These are phyloP conservation scores for Sturnus vulgaris DNA, from an alignment of 2,113 vertebrate species.

Conservation along the genomic window DNA sequence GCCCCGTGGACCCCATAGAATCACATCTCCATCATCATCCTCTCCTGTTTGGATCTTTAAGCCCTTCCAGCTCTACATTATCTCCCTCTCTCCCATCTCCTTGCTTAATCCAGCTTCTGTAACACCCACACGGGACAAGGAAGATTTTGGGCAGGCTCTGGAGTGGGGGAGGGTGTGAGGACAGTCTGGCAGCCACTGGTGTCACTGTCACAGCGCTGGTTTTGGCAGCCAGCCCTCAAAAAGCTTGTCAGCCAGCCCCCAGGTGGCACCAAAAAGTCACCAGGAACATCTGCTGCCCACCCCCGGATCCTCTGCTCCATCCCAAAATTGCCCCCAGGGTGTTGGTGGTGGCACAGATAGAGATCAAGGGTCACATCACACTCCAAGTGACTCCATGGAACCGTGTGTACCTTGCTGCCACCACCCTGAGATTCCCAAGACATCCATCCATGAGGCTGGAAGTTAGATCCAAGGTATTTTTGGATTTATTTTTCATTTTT, in stretches of 20 bases:
- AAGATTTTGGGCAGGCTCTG: neutral
- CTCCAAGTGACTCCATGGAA: neutral
- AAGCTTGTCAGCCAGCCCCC: neutral
- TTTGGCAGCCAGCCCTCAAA: neutral
- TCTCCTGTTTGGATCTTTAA: neutral
- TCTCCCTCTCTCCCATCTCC: neutral
- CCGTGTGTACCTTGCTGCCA: rapidly evolving
- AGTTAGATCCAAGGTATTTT: neutral
- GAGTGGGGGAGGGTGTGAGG: neutral
- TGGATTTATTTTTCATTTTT: neutral
- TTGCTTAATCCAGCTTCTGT: neutral
- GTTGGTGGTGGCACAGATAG: neutral
- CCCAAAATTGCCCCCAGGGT: neutral
- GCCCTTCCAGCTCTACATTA: neutral
- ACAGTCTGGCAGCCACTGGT: neutral
- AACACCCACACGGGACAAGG: neutral
- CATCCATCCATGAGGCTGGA: neutral
- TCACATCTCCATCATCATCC: neutral
- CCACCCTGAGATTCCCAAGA: neutral
- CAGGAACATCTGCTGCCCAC: neutral
- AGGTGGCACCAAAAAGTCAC: neutral
- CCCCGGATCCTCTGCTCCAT: neutral
- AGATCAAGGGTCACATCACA: neutral
- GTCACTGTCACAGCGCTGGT: neutral
- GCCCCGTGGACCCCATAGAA: neutral